Conservation (phyloP, 2,113 vertebrate genomes). For the Chloropsis cyanopogon region DNA sequence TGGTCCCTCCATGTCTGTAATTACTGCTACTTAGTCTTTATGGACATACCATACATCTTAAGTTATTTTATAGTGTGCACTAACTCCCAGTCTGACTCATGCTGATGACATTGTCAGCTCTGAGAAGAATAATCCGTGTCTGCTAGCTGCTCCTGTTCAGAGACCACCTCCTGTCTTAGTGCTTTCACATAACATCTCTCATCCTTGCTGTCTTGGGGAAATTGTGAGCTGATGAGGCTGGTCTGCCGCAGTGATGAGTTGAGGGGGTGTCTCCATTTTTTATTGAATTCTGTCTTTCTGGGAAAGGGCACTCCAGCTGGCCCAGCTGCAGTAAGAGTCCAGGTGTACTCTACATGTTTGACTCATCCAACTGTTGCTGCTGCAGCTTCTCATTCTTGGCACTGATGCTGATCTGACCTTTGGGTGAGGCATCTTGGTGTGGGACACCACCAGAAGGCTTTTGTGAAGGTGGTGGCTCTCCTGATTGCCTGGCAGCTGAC, state of each 20-base stretch:
- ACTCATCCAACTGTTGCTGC: neutral
- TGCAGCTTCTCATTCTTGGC: neutral
- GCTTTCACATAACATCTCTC: neutral
- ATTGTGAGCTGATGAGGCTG: neutral
- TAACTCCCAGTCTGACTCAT: neutral
- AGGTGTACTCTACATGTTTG: rapidly evolving
- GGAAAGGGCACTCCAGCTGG: neutral
- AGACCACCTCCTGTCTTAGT: neutral
- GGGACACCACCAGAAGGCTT: neutral
- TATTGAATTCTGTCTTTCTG: neutral
- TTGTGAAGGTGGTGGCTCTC: neutral
- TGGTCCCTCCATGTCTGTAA: neutral
- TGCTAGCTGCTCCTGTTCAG: neutral
- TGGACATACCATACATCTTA: neutral
- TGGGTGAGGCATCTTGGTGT: neutral
- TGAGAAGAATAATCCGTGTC: neutral
- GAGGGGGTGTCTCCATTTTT: neutral
- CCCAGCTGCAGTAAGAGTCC: rapidly evolving
- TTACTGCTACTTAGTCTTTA: neutral
- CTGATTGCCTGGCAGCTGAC: neutral
- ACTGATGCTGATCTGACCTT: neutral
- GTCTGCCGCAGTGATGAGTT: neutral
- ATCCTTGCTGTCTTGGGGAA: neutral
- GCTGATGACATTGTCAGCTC: neutral
- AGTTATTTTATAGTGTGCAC: rapidly evolving